phyloP scores from a whole-genome alignment of 2,113 vertebrate species.

The Hyperopisus bebe region DNA sequence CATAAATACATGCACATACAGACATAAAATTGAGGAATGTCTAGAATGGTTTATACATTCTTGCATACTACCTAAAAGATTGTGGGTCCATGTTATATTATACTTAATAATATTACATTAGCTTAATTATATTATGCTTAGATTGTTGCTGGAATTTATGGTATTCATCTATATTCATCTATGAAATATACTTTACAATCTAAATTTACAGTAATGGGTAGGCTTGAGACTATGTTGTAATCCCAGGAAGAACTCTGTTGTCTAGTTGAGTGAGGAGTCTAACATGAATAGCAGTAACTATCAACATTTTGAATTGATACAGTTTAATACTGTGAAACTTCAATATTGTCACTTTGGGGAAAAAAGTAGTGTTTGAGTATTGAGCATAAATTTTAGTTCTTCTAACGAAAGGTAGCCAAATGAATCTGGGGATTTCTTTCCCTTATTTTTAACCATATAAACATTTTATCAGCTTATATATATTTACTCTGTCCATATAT shows the following conservation, averaged over 20 bases:
- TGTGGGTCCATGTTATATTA: conserved; percentile 32
- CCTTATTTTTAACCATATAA: neutral
- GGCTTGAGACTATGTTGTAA: neutral
- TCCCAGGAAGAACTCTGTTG: neutral
- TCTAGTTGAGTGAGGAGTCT: neutral
- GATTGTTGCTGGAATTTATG: neutral
- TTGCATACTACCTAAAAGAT: conserved; percentile 45
- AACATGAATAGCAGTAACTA: neutral
- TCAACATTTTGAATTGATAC: neutral
- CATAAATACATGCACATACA: neutral
- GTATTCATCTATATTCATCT: neutral
- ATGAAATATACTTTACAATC: neutral
- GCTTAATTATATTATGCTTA: neutral
- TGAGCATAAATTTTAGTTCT: neutral
- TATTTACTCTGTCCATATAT: neutral
- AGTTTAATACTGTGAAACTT: neutral
- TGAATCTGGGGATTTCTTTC: neutral
- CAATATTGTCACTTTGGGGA: neutral
- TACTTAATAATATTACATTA: neutral
- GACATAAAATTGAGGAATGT: neutral
- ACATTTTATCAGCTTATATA: neutral
- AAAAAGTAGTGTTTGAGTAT: neutral
- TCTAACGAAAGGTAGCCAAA: neutral
- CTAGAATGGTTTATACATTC: neutral
- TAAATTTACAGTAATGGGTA: neutral